phyloP scores from a whole-genome alignment of 2,797 vertebrate species.

The Girardinus metallicus region DNA sequence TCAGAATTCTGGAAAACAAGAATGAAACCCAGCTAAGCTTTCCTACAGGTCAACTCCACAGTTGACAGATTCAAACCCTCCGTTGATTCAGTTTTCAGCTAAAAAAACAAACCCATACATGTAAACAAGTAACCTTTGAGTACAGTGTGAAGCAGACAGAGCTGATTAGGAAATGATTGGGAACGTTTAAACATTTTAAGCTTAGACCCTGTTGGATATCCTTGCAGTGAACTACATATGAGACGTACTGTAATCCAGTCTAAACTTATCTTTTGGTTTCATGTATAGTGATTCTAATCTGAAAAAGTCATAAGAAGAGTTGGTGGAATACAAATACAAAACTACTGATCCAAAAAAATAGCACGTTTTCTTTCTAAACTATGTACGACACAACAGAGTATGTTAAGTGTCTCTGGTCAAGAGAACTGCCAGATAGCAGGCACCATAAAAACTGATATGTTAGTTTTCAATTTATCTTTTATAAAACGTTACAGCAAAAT shows the following conservation, averaged over 20 bases:
- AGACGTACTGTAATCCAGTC: neutral
- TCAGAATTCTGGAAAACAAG: too few relatives aligned
- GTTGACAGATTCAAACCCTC: neutral
- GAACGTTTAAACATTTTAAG: neutral
- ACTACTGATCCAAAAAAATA: neutral
- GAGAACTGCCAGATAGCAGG: neutral
- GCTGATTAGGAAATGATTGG: neutral
- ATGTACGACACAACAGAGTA: neutral
- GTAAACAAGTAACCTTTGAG: neutral
- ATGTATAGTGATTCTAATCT: neutral
- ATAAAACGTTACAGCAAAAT: neutral
- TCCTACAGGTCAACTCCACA: neutral
- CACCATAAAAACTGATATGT: neutral
- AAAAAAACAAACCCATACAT: neutral
- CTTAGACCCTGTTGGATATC: neutral
- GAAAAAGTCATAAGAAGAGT: neutral
- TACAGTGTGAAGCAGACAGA: neutral
- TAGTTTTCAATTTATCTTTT: neutral
- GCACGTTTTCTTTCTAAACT: neutral
- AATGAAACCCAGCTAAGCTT: neutral
- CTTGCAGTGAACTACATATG: neutral
- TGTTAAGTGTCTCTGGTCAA: neutral
- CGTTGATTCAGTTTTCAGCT: neutral
- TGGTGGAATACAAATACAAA: neutral
- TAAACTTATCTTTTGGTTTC: neutral